Evolutionary conservation across 2,888 invertebrate species (phyloP), one percentile per base, ranked within the genome.

Genomic region (Orthonevra nobilis): DNA sequence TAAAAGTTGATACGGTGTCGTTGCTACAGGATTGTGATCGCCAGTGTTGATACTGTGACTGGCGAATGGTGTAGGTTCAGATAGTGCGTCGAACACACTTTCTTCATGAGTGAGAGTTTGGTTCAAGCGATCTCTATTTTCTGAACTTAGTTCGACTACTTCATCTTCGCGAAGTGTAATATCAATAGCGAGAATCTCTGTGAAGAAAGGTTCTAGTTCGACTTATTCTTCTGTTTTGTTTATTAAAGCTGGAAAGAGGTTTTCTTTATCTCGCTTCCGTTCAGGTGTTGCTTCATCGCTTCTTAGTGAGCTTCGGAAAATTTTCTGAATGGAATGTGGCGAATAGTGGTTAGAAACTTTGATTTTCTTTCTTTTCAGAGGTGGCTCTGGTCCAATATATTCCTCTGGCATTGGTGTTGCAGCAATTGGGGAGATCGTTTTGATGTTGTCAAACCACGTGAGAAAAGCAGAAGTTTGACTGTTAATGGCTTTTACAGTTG

Each of bases 1-100:
- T 3, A 85, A 83, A 19, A 87, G 52, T 12, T 86, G 64, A 73
- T 86, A 87, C 3, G 86, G 86, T 2, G 85, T 84, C 2, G 83
- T 81, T 0, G 86, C 83, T 14, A 87, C 83, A 0, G 87, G 86
- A 5, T 75, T 63, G 46, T 85, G 82, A 30, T 84, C 75, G 1
- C 83, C 84, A 1, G 85, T 84, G 68, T 85, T 83, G 3, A 86
- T 85, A 9, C n/a, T 26, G 42, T 86, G 86, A 0, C 14, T 3
- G 3, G 52, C 34, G 10, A 3, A 36, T 23, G 52, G 52, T 1
- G 34, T 52, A 6, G 52, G 36, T 7, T 52, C 23, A 2, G 36
- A 20, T 14, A 36, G 6, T 0, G 0, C 32, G 5, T 32, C 48
- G 10, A 48, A 48, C 10, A 32, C 3, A 10, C 0, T 7, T 3